Conservation (phyloP, 2,797 vertebrate species). For the Oophaga sylvatica region DNA sequence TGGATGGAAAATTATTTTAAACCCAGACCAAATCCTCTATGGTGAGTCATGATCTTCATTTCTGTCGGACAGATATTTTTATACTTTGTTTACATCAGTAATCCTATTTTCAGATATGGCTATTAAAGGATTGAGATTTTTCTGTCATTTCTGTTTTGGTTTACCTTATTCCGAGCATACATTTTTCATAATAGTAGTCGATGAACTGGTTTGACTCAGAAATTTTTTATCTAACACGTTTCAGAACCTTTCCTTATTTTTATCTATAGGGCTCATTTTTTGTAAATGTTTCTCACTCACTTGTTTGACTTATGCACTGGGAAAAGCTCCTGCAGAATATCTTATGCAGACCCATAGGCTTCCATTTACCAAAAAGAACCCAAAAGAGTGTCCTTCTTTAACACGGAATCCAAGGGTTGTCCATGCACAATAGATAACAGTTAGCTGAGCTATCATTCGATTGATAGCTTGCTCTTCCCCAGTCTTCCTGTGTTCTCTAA, state of each 20-base stretch:
- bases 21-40: neutral
- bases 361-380: no score
- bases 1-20: neutral
- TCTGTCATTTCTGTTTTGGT: constrained; percentile 44
- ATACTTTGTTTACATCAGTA: constrained; percentile 38
- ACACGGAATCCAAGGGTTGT: no score
- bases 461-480: no score
- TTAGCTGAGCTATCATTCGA: no score
- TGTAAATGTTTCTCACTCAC: no score
- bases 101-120: constrained; percentile 23
- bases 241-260: neutral
- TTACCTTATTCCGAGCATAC: constrained; percentile 47
- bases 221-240: neutral
- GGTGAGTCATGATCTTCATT: constrained; percentile 24
- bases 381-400: no score
- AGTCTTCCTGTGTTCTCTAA: no score
- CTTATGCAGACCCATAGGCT: no score
- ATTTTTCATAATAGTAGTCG: neutral
- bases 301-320: no score
- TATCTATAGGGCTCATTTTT: neutral
- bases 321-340: no score
- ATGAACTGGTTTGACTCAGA: constrained; percentile 7
- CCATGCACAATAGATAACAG: no score
- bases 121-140: constrained; percentile 29
- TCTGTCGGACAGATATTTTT: constrained; percentile 31